Conservation (phyloP, 2,113 vertebrate genomes). For the Tamias sibiricus region DNA sequence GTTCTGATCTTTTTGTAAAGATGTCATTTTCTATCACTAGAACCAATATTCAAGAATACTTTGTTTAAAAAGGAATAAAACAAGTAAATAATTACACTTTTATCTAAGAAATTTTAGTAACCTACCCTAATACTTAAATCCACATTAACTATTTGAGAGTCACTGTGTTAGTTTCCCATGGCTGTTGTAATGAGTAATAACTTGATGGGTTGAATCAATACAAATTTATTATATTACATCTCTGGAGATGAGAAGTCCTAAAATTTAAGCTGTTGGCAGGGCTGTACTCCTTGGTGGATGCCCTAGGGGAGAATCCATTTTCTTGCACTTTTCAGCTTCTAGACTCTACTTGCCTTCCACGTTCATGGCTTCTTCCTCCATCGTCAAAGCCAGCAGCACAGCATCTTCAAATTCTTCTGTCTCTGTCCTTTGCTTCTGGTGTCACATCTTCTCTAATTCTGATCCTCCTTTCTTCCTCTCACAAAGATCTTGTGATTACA, state of each 20-base stretch:
- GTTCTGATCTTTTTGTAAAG: background rate
- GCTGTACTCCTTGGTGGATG: background rate
- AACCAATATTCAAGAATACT: background rate
- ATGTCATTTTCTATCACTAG: background rate
- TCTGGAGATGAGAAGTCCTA: background rate
- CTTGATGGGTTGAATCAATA: background rate
- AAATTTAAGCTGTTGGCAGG: background rate
- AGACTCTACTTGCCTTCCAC: background rate
- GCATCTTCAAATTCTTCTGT: background rate
- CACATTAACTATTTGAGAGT: background rate
- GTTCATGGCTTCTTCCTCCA: background rate
- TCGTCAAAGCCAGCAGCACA: background rate
- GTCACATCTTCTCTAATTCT: background rate
- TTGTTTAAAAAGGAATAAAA: conserved; percentile 28
- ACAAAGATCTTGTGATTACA: background rate
- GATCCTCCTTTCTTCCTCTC: background rate
- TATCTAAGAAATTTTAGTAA: background rate
- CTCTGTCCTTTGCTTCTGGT: background rate
- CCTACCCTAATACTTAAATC: background rate
- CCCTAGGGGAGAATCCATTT: background rate
- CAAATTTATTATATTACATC: background rate
- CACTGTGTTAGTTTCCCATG: background rate
- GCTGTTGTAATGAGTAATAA: background rate
- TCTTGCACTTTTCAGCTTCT: background rate
- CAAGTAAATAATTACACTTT: conserved; percentile 11